These are phyloP conservation scores for Drosophila nigricruria DNA, from an alignment of 2,888 invertebrate genomes.

Conservation along the genomic window DNA sequence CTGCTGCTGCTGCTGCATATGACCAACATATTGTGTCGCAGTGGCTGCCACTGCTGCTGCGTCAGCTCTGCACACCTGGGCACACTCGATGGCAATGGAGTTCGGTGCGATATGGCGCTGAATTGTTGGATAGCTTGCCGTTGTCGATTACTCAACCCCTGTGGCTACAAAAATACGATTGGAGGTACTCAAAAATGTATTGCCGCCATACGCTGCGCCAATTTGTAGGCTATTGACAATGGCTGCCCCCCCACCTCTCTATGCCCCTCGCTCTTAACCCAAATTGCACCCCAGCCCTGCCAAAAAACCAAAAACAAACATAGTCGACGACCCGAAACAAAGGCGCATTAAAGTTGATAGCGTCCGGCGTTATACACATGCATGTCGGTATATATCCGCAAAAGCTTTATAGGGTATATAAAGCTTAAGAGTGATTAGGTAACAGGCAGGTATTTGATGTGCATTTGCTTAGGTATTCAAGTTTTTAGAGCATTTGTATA, in stretches of 20 bases:
- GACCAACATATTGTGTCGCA: constrained; percentile 57
- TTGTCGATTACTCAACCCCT: constrained; percentile 76
- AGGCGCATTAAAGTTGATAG: constrained; percentile 76
- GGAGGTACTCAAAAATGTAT: constrained; percentile 57
- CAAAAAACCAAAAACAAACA: constrained; percentile 19
- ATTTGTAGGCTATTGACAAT: constrained; percentile 74
- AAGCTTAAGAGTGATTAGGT: constrained; percentile 1
- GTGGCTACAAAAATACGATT: constrained; percentile 43
- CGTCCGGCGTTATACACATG: constrained; percentile 44
- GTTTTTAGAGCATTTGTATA: not conserved
- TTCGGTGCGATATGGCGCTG: constrained; percentile 40
- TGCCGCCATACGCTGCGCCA: constrained; percentile 59
- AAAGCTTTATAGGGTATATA: constrained; percentile 20
- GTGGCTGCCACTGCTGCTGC: constrained; percentile 45
- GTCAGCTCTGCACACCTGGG: constrained; percentile 71
- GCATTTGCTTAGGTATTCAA: not conserved
- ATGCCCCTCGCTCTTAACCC: not conserved
- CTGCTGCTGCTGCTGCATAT: constrained; percentile 45
- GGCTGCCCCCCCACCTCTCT: not conserved
- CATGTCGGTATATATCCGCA: constrained; percentile 4
- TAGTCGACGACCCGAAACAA: constrained; percentile 55
- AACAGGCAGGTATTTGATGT: not conserved
- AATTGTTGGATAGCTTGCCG: constrained; percentile 36
- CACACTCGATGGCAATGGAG: constrained; percentile 63
- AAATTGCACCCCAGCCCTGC: constrained; percentile 29